phyloP scores from a whole-genome alignment of 1,140 invertebrate genomes.

The Drosophila subpulchrella region DNA sequence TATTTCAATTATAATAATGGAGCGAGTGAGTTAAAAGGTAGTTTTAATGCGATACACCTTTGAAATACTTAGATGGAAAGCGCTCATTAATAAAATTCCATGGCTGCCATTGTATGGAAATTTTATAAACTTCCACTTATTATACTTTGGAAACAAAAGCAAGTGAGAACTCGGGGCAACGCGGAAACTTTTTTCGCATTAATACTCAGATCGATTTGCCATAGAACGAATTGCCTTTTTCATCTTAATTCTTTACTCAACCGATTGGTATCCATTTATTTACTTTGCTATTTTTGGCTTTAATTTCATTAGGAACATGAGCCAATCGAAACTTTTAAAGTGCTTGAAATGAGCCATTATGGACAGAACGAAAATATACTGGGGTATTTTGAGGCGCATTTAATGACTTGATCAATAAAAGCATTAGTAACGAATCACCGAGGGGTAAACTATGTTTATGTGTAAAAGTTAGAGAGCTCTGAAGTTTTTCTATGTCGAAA shows the following conservation, averaged over 20 bases:
- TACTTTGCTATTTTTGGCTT: slow-evolving; percentile 16
- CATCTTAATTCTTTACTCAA: slow-evolving; percentile 1
- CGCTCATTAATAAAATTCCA: not conserved
- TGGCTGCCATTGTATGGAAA: slow-evolving; percentile 34
- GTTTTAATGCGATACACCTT: slow-evolving; percentile 11
- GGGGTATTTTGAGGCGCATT: slow-evolving; percentile 1
- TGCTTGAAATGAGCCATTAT: slow-evolving; percentile 7
- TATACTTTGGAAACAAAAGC: slow-evolving; percentile 16
- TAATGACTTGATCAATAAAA: slow-evolving; percentile 20
- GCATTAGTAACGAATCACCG: slow-evolving; percentile 11
- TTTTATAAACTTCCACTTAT: slow-evolving; percentile 19
- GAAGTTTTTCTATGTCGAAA: slow-evolving; percentile 6
- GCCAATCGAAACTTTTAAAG: slow-evolving; percentile 7
- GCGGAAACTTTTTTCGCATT: slow-evolving; percentile 16
- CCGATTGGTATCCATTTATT: slow-evolving; percentile 11
- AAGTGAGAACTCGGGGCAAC: slow-evolving; percentile 4
- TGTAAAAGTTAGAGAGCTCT: not conserved
- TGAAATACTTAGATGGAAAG: slow-evolving; percentile 15
- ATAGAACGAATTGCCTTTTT: slow-evolving; percentile 11
- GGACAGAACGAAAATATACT: slow-evolving; percentile 12
- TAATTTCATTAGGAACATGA: slow-evolving; percentile 12
- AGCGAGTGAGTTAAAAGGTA: slow-evolving; percentile 14
- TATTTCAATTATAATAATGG: slow-evolving; percentile 33
- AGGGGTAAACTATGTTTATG: not conserved
- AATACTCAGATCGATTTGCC: not conserved